Percentiles rank a stretch among this genome's conserved stretches.
Conservation (phyloP, 2,888 invertebrate genomes). For the Cheilosia impressa region DNA sequence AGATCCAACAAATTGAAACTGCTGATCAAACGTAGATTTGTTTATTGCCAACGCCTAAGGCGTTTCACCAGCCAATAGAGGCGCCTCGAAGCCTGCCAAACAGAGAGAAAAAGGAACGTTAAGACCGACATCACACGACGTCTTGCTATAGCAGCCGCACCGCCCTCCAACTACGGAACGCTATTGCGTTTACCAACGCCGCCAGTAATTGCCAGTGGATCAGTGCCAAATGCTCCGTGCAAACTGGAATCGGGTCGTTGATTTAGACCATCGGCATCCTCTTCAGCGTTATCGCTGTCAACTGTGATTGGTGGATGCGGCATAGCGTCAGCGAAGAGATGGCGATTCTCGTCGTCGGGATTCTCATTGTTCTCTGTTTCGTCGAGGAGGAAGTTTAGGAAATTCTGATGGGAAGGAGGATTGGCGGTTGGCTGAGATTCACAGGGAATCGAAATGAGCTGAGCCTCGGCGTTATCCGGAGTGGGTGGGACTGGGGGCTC, state of each 20-base stretch:
- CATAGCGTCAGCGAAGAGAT: constrained; percentile 10
- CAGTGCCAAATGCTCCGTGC: constrained; percentile 63
- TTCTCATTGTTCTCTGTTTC: constrained; percentile 82
- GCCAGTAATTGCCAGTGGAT: constrained; percentile 50
- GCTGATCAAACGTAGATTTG: background rate
- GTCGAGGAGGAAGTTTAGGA: constrained; percentile 63
- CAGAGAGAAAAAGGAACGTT: constrained; percentile 53
- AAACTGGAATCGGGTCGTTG: constrained; percentile 63
- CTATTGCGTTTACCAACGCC: constrained; percentile 59
- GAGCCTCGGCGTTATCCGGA: constrained; percentile 56
- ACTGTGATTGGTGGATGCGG: constrained; percentile 28
- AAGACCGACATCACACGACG: constrained; percentile 38
- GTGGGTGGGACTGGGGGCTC: constrained; percentile 29
- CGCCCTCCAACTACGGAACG: constrained; percentile 59
- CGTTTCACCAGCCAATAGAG: constrained; percentile 56
- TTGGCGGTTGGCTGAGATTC: constrained; percentile 37
- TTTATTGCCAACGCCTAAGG: constrained; percentile 41
- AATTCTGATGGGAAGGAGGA: constrained; percentile 46
- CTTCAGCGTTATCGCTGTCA: constrained; percentile 68
- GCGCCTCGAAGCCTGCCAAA: constrained; percentile 61
- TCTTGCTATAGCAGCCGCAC: constrained; percentile 10
- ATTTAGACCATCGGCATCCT: constrained; percentile 63
- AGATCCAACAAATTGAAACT: constrained; percentile 6
- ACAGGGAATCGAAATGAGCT: constrained; percentile 57
- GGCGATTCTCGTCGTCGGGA: constrained; percentile 78